These are phyloP conservation scores for Ormyrus nitidulus DNA, from an alignment of 2,888 invertebrate genomes.

Conservation along the genomic window DNA sequence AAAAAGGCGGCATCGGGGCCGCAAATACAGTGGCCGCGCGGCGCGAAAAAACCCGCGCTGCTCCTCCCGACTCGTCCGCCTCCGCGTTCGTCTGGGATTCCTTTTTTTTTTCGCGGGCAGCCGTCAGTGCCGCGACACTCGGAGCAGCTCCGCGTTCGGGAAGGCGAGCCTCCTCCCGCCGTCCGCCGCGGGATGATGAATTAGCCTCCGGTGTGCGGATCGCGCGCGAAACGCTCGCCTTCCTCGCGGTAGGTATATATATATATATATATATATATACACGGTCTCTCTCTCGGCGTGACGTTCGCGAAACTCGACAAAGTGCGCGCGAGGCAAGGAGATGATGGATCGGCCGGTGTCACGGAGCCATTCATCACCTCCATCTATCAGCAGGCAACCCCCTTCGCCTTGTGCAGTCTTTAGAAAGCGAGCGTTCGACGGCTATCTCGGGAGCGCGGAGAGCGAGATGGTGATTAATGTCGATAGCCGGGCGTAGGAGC, in stretches of 20 bases:
- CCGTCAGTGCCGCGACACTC: conserved; percentile 10
- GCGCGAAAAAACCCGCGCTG: no score
- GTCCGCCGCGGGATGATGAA: conserved; percentile 68
- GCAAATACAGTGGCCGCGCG: no score
- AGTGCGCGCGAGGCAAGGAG: conserved; percentile 52
- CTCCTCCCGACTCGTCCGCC: no score
- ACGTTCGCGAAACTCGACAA: conserved; percentile 43
- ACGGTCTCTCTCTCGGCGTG: not conserved
- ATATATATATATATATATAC: conserved; percentile 13
- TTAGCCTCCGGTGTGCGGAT: conserved; percentile 69
- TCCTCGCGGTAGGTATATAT: conserved; percentile 65
- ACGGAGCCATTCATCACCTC: conserved; percentile 75
- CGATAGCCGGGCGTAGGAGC: conserved; percentile 64
- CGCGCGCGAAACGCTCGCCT: conserved; percentile 71
- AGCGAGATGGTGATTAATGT: conserved; percentile 72
- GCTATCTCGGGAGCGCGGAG: conserved; percentile 66
- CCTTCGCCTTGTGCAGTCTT: conserved; percentile 60
- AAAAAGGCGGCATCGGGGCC: no score
- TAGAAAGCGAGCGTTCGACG: conserved; percentile 73
- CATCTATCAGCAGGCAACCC: conserved; percentile 72
- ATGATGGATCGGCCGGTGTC: conserved; percentile 74
- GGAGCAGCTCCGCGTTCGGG: not conserved
- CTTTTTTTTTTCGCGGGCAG: not conserved
- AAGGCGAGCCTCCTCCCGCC: not conserved
- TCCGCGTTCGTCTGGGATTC: not conserved